phyloP scores from a whole-genome alignment of 30 jellyfish, hydroid and myxozoan genomes.

The Chrysaora quinquecirrha region DNA sequence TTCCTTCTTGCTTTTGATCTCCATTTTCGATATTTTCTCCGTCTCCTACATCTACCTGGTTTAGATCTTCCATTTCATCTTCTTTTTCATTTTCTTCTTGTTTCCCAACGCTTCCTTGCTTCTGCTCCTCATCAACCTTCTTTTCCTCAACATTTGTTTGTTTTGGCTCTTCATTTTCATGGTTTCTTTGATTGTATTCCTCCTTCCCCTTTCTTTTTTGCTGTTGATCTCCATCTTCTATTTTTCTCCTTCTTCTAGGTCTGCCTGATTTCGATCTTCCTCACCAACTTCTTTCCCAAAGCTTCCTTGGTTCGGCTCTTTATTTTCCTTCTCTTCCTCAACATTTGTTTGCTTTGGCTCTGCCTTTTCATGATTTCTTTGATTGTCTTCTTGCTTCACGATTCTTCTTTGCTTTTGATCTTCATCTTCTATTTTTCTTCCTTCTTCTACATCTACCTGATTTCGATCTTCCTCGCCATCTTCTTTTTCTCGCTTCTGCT shows the following conservation, averaged over 20 bases:
- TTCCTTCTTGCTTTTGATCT: background rate
- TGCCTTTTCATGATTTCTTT: background rate
- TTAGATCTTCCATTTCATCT: background rate
- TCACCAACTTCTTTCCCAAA: background rate
- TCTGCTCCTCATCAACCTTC: background rate
- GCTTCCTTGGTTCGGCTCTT: background rate
- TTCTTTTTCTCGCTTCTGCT: background rate
- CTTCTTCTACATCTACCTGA: background rate
- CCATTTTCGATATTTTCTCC: background rate
- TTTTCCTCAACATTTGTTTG: background rate
- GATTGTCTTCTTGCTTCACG: background rate
- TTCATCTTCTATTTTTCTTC: background rate
- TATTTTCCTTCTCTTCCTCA: background rate
- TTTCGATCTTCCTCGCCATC: background rate
- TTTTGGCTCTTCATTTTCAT: background rate
- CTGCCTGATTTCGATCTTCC: background rate
- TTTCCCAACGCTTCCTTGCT: background rate
- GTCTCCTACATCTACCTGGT: background rate
- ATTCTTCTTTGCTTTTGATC: background rate
- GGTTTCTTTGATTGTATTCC: background rate
- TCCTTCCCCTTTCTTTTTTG: background rate
- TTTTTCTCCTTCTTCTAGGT: background rate
- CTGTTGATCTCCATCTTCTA: background rate
- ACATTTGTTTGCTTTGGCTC: background rate
- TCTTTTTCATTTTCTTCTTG: background rate